These are phyloP conservation scores for Microctenopoma stevenorrisi DNA, from an alignment of 2,797 vertebrate genomes.

Conservation along the genomic window DNA sequence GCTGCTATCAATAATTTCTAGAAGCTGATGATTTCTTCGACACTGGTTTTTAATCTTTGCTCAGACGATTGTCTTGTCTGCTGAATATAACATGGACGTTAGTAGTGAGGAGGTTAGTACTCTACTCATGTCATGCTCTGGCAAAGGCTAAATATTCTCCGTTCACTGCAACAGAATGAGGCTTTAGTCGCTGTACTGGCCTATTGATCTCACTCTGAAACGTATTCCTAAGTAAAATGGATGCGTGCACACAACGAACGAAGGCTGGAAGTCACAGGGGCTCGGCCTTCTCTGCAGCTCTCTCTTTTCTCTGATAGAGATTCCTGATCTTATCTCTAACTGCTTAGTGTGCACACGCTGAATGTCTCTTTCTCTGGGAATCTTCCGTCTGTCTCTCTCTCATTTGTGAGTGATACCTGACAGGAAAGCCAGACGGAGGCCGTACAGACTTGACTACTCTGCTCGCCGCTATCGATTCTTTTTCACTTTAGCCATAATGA, in stretches of 20 bases:
- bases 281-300: neutral
- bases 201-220: no score
- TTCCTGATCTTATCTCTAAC: conserved; percentile 18
- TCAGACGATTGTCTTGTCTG: conserved; percentile 9
- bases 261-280: no score
- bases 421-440: conserved; percentile 32
- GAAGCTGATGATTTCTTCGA: conserved; percentile 18
- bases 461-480: conserved; percentile 64
- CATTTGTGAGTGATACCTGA: conserved; percentile 64
- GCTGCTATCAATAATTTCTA: neutral
- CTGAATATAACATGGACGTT: conserved; percentile 9
- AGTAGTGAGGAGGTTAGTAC: neutral
- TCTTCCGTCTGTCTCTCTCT: conserved; percentile 7
- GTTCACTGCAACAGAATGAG: no score
- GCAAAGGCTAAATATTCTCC: no score
- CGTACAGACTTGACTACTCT: conserved; percentile 32
- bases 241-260: no score
- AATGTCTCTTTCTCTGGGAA: conserved; percentile 14
- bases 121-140: neutral
- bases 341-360: neutral
- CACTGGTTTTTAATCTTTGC: neutral
- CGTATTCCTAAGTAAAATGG: no score
- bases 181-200: neutral
- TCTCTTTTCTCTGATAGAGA: conserved; percentile 20
- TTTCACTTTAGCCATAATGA: conserved; percentile 74